These are phyloP conservation scores for Mercenaria mercenaria DNA, from an alignment of 1,140 invertebrate species.

Conservation along the genomic window DNA sequence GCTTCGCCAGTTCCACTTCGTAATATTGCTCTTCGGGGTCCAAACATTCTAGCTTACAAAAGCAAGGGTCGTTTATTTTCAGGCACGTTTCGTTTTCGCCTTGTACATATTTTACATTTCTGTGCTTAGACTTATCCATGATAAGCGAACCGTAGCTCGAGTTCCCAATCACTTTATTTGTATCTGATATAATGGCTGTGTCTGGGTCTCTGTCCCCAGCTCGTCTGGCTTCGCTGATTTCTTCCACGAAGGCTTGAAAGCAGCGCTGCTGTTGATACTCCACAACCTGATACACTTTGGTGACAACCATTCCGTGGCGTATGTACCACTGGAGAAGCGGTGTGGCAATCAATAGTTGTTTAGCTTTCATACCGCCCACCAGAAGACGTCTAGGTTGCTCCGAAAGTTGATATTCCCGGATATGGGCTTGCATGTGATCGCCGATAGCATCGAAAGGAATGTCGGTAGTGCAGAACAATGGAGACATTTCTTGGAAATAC, in stretches of 20 bases:
- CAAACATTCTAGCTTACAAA: constrained; percentile 23
- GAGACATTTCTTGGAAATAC: constrained; percentile 38
- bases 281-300: constrained; percentile 54
- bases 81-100: constrained; percentile 25
- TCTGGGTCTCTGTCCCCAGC: constrained; percentile 45
- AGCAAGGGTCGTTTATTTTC: constrained; percentile 31
- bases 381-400: constrained; percentile 12
- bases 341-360: constrained; percentile 57
- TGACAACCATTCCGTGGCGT: constrained; percentile 49
- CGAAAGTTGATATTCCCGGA: constrained; percentile 17
- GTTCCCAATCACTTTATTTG: constrained; percentile 59
- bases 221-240: constrained; percentile 55
- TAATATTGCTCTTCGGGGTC: constrained; percentile 37
- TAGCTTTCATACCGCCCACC: constrained; percentile 46
- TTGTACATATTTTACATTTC: constrained; percentile 4
- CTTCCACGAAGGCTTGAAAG: constrained; percentile 38
- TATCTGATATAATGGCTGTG: constrained; percentile 62
- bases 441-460: constrained; percentile 52
- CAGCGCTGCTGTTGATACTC: constrained; percentile 49
- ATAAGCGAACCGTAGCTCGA: constrained; percentile 56
- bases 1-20: constrained; percentile 36
- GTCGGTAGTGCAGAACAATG: constrained; percentile 53
- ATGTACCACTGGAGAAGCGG: constrained; percentile 61
- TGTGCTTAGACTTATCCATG: constrained; percentile 53
- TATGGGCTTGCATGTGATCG: constrained; percentile 54